Evolutionary conservation across 2,113 vertebrate species (phyloP).

Genomic region (Nibea albiflora): DNA sequence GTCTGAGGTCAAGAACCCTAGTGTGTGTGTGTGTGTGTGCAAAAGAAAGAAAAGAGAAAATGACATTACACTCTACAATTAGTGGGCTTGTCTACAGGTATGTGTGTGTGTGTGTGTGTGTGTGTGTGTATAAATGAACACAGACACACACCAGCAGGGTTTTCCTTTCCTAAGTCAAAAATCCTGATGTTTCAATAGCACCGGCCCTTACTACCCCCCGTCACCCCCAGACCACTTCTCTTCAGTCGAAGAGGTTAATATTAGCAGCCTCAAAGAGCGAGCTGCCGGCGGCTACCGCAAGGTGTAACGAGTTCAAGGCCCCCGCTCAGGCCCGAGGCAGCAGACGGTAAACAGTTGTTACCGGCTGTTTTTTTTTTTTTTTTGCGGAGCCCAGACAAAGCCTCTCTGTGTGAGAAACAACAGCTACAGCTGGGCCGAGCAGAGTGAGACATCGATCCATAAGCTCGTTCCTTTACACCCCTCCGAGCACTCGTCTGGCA

Average conservation of each 20-base stretch:
- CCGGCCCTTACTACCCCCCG: neutral
- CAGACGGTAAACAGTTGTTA: conserved; percentile 81
- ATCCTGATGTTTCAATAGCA: conserved; percentile 37
- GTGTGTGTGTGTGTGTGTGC: conserved; percentile 22
- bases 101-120: conserved; percentile 26
- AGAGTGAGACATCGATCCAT: conserved; percentile 77
- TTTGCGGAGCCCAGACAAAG: conserved; percentile 74
- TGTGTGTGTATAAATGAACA: conserved; percentile 8
- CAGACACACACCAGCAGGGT: neutral
- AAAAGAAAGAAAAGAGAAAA: conserved; percentile 26
- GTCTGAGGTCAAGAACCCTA: conserved; percentile 49
- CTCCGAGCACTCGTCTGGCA: conserved; percentile 69
- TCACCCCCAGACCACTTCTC: conserved; percentile 11
- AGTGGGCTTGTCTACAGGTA: conserved; percentile 13
- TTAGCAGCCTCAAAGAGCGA: conserved; percentile 66
- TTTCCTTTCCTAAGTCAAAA: conserved; percentile 4
- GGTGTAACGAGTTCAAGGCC: conserved; percentile 72
- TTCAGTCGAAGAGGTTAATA: conserved; percentile 50
- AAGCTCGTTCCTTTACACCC: conserved; percentile 70
- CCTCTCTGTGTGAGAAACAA: conserved; percentile 75
- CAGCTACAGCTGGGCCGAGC: conserved; percentile 72
- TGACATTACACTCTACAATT: neutral
- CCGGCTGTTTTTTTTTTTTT: conserved; percentile 45
- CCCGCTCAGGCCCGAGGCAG: conserved; percentile 66
- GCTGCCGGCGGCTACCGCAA: conserved; percentile 67